phyloP scores from a whole-genome alignment of 2,888 invertebrate species.

The Hypomecis atomaria region DNA sequence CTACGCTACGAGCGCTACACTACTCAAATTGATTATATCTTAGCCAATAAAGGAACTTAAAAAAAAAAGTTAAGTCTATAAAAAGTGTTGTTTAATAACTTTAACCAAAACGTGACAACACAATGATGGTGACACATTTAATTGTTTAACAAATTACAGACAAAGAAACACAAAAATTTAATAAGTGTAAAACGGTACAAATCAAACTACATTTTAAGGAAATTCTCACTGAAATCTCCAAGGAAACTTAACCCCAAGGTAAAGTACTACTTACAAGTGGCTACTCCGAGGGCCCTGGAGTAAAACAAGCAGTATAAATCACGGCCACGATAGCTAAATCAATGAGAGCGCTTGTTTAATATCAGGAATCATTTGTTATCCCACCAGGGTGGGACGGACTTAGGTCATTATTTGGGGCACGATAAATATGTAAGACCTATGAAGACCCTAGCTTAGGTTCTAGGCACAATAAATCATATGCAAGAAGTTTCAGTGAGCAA shows the following conservation, averaged over 20 bases:
- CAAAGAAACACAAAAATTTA: no score
- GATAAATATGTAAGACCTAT: neutral
- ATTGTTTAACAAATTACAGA: no score
- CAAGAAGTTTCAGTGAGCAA: no score
- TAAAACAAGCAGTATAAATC: conserved; percentile 35
- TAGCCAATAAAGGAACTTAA: no score
- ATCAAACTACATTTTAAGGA: no score
- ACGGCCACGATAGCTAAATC: conserved; percentile 32
- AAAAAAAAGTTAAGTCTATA: no score
- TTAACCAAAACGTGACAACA: no score
- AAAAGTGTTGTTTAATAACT: no score
- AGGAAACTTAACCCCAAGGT: neutral
- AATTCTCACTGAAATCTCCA: neutral
- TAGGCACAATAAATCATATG: neutral
- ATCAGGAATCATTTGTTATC: conserved; percentile 36
- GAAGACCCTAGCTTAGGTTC: neutral
- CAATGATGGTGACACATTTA: no score
- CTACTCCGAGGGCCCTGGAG: conserved; percentile 13
- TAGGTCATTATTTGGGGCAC: neutral
- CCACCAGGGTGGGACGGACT: conserved; percentile 11
- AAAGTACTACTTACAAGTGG: conserved; percentile 12
- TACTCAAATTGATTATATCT: no score
- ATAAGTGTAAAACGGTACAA: no score
- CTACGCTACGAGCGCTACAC: no score
- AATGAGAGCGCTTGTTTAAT: conserved; percentile 36